Base-by-base conservation (phyloP, 2,888 invertebrate species). In the Beris morrisii region DNA sequence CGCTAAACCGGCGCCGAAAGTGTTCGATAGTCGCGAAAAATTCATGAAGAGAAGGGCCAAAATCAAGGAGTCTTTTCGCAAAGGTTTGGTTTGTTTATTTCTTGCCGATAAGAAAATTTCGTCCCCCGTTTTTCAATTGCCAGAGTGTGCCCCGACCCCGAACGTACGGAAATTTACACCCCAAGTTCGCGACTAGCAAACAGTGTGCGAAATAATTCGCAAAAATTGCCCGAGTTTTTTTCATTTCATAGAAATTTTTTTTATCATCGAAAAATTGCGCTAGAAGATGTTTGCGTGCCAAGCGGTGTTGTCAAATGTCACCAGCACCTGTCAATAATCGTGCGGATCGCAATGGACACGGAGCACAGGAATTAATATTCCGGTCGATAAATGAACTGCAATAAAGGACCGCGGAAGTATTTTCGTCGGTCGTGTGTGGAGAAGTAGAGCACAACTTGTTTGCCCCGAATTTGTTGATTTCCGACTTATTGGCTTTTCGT, bases 41-140 rank as follows among this genome's bases (percentile, higher is more conserved):
- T 61, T 61, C 9, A 61, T 61, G 61, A 38, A 4, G 50, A 22
- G 4, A 52, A 61, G 32, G 32, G 61, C 43, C 59, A 7, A 50
- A 56, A 50, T 61, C 50, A 38, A 52, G 44, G 61, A 61, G 38
- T 15, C 9, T 52, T 15, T 50, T 50, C 32, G 50, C 61, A 38
- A 30, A 61, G 61, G 61, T 61, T 61, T 61, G 61, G 43, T 50
- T 50, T 61, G 61, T 61, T 61, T 61, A 61, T 61, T 50, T 61
- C 38, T 50, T 32, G 61, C 12, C 43, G 38, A 38, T 38, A 22
- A 38, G 61, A 61, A 32, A 61, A 61, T 38, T 38, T 61, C 50
- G 13, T 61, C 50, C 43, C 13, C 4, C 43, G 38, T 9, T 38
- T 38, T 38, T 38, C 38, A 9, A 7, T 38, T 38, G 7, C 9